phyloP scores from a whole-genome alignment of 2,113 vertebrate species.

The Taxidea taxus region DNA sequence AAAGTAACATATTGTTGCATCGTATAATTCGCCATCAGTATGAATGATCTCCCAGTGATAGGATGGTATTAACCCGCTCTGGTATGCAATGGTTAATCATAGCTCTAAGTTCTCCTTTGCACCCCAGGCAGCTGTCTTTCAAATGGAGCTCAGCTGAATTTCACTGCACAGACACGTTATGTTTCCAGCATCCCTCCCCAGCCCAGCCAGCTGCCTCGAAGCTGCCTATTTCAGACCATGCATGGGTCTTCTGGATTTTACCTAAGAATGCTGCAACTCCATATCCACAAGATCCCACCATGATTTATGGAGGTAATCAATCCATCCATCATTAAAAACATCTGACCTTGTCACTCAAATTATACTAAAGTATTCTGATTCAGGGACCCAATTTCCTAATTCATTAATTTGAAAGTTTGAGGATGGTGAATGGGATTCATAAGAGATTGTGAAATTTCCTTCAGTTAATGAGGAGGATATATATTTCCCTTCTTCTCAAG shows the following conservation, averaged over 20 bases:
- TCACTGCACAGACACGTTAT: background rate
- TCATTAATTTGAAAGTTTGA: background rate
- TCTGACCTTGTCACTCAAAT: background rate
- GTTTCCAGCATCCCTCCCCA: background rate
- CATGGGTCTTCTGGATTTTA: background rate
- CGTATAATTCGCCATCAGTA: slow-evolving; percentile 7
- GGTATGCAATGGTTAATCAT: background rate
- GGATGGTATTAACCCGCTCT: slow-evolving; percentile 40
- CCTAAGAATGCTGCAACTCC: background rate
- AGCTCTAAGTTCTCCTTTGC: background rate
- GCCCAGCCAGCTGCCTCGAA: background rate
- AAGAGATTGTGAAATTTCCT: background rate
- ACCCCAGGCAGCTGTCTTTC: slow-evolving; percentile 17
- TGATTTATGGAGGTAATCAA: background rate
- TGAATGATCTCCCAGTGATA: slow-evolving; percentile 45
- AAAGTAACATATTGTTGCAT: slow-evolving; percentile 48
- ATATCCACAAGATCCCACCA: background rate
- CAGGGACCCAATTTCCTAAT: background rate
- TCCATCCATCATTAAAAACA: background rate
- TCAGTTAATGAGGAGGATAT: background rate
- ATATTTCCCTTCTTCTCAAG: background rate
- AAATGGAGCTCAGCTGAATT: background rate
- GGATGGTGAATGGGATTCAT: background rate
- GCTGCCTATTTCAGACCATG: background rate
- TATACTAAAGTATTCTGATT: background rate